Percentiles rank a stretch among this genome's conserved stretches.
These are phyloP conservation scores for Vombatus ursinus DNA, from an alignment of 2,113 vertebrate species.

Conservation along the genomic window DNA sequence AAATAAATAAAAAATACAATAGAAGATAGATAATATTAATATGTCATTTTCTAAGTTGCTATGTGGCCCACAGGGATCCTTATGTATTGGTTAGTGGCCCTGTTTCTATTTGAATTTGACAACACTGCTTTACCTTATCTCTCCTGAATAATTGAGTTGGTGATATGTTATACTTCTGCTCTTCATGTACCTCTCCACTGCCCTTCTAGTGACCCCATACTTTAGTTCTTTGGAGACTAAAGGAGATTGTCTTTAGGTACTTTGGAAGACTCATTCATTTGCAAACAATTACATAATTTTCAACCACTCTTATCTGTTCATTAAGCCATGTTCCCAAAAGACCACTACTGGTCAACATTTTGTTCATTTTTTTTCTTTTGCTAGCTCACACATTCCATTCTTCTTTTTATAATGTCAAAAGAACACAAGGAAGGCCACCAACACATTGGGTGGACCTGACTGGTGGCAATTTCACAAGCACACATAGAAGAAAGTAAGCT, in stretches of 20 bases:
- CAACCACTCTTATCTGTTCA: not conserved
- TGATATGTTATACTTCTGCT: not conserved
- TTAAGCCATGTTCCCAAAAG: not conserved
- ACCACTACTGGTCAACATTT: not conserved
- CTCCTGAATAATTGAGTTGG: not conserved
- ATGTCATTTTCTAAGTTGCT: not conserved
- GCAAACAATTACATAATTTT: not conserved
- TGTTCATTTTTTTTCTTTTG: not conserved
- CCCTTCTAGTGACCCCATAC: not conserved
- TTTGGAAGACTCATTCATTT: not conserved
- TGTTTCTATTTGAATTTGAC: not conserved
- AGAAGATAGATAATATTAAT: not conserved
- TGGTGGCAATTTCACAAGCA: not conserved
- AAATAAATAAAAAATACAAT: not conserved
- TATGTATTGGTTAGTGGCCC: not conserved
- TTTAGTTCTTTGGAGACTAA: not conserved
- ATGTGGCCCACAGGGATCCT: not conserved
- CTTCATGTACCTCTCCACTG: not conserved
- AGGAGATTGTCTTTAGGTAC: not conserved
- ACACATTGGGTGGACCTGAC: too few species aligned
- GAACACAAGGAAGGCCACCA: not conserved
- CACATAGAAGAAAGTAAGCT: not conserved
- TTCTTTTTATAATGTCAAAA: not conserved
- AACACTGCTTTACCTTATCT: not conserved
- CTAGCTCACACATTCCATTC: not conserved